Percentiles rank a stretch among this genome's conserved stretches.
Evolutionary conservation across 1,140 invertebrate species (phyloP).

Genomic region (Bombus impatiens): DNA sequence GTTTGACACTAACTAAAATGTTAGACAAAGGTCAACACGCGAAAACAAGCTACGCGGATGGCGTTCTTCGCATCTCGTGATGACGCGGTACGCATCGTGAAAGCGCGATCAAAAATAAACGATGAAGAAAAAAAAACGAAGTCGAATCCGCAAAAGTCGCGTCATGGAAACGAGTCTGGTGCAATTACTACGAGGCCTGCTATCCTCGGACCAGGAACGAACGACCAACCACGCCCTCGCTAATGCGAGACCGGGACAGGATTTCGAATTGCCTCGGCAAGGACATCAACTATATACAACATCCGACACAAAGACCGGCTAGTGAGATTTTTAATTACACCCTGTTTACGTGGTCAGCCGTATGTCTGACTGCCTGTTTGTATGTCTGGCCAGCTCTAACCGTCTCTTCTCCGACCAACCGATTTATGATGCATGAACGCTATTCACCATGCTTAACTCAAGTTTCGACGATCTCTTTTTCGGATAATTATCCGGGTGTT

Average conservation of each 20-base stretch:
- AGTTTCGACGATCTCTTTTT: no score
- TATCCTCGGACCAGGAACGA: constrained; percentile 72
- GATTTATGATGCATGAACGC: constrained; percentile 14
- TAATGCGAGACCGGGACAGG: constrained; percentile 72
- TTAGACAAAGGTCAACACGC: no score
- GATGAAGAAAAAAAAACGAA: neutral
- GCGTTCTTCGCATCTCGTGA: no score
- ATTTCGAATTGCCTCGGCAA: constrained; percentile 76
- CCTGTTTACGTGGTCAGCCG: constrained; percentile 60
- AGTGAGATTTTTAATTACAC: constrained; percentile 69
- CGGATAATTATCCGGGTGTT: no score
- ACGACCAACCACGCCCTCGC: constrained; percentile 75
- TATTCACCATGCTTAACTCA: neutral
- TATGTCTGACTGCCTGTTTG: neutral
- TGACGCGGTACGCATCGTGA: no score
- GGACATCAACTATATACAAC: constrained; percentile 73
- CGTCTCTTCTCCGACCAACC: constrained; percentile 11
- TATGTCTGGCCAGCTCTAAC: neutral
- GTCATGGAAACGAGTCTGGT: constrained; percentile 61
- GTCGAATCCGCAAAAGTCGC: constrained; percentile 57
- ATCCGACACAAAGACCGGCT: constrained; percentile 69
- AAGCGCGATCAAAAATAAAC: neutral
- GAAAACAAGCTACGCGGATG: no score
- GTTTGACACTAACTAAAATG: no score
- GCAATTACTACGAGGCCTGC: constrained; percentile 68